Conservation (phyloP, 2,888 invertebrate genomes). For the Lasioglossum zephyrum region DNA sequence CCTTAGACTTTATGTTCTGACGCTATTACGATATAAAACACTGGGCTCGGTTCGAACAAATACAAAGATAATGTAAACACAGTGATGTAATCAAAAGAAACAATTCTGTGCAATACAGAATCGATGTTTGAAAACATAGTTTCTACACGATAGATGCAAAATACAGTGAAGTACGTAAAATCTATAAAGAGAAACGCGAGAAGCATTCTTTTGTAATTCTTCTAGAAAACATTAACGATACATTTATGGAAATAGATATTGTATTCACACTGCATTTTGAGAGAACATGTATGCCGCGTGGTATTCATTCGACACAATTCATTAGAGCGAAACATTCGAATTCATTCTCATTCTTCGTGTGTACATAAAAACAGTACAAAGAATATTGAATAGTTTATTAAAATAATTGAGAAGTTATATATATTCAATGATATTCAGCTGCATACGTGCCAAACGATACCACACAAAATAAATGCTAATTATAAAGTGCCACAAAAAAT, state of each 20-base stretch:
- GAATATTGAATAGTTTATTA: conserved; percentile 40
- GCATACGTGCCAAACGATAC: conserved; percentile 51
- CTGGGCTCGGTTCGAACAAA: conserved; percentile 6
- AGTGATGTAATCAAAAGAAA: conserved; percentile 23
- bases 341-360: conserved; percentile 30
- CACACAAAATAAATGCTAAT: conserved; percentile 55
- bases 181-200: not conserved
- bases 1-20: conserved; percentile 17
- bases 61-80: conserved; percentile 10
- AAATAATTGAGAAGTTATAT: conserved; percentile 46
- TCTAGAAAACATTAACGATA: conserved; percentile 25
- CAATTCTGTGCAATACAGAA: conserved; percentile 17
- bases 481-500: conserved; percentile 71
- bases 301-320: conserved; percentile 41
- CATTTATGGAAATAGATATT: conserved; percentile 35
- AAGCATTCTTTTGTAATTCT: conserved; percentile 27
- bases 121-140: conserved; percentile 42
- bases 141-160: conserved; percentile 21
- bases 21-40: conserved; percentile 18
- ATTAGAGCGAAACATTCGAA: conserved; percentile 24
- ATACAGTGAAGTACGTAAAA: conserved; percentile 11
- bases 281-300: conserved; percentile 28
- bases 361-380: conserved; percentile 59
- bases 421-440: conserved; percentile 41
- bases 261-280: conserved; percentile 47